Base-by-base conservation (phyloP, 2,113 vertebrate genomes). In the Corvus hawaiiensis region DNA sequence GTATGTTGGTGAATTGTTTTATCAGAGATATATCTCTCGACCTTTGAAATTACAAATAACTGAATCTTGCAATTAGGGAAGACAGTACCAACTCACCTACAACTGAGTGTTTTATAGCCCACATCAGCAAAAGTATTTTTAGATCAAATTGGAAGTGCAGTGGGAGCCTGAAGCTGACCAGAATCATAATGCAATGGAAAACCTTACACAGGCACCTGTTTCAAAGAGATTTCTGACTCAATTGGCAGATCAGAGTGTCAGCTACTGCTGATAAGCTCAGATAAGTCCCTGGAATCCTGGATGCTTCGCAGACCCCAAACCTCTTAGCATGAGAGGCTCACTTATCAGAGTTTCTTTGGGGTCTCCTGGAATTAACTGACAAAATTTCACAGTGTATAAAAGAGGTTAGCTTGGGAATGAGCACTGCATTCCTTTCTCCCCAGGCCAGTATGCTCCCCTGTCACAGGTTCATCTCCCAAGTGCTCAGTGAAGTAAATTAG, bases 401-500 rank as follows among this genome's bases (percentile, higher is more conserved):
- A 79, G 77, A 52, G 32, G 30, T 51, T 7, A 63, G 37, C 21
- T 86, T 72, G 24, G 44, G 63, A 89, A 80, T 16, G 24, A 84
- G n/a, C 1, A 5, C 24, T 61, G 30, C 49, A 56, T 91, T 90
- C 78, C 41, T 77, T 11, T 49, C 91, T 85, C 55, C 61, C 73
- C 43, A 54, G 11, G 67, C 64, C 63, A 75, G 43, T 18, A n/a
- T 6, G 9, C 7, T 68, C 51, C 72, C 33, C 33, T 39, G 1
- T 67, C 91, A 74, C 54, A 93, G 72, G 41, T 59, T 92, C 19
- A 8, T 69, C 84, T 91, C 55, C 73, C 56, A 69, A 48, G 68
- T 37, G 44, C 43, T 67, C 35, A n/a, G 77, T 73, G 86, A 93
- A 96, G 84, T 94, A 95, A 97, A 97, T 96, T 92, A 95, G 90